Percentiles rank a stretch among this genome's conserved stretches.
phyloP scores from a whole-genome alignment of 2,113 vertebrate genomes.

The Dermatemys mawii region DNA sequence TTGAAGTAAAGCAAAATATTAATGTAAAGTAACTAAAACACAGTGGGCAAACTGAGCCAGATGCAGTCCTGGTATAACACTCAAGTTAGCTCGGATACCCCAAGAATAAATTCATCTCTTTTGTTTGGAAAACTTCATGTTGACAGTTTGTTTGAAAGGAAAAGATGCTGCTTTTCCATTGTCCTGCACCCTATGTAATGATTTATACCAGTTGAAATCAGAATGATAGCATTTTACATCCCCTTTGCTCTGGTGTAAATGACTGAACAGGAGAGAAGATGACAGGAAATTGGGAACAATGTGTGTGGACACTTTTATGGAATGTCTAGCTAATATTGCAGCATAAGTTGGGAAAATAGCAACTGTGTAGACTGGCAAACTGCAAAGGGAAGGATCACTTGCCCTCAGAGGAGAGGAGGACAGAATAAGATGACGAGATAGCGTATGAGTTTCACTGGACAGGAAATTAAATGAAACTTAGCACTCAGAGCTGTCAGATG shows the following conservation, averaged over 20 bases:
- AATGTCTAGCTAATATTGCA: not conserved
- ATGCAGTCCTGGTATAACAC: not conserved
- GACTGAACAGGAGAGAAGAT: rapidly evolving
- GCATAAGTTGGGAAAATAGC: not conserved
- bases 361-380: not conserved
- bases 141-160: not conserved
- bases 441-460: not conserved
- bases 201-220: not conserved
- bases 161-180: not conserved
- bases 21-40: not conserved
- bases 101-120: not conserved
- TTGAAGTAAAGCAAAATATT: not conserved
- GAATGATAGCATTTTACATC: not conserved
- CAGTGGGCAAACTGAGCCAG: not conserved
- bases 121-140: not conserved
- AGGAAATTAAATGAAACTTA: rapidly evolving
- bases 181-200: not conserved
- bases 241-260: not conserved
- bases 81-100: not conserved
- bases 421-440: not conserved
- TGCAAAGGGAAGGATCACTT: not conserved
- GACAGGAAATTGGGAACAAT: not conserved
- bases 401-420: rapidly evolving
- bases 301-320: rapidly evolving
- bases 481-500: not conserved